Evolutionary conservation across 2,888 invertebrate species (phyloP).

Genomic region (Apomyelois bistriatella): DNA sequence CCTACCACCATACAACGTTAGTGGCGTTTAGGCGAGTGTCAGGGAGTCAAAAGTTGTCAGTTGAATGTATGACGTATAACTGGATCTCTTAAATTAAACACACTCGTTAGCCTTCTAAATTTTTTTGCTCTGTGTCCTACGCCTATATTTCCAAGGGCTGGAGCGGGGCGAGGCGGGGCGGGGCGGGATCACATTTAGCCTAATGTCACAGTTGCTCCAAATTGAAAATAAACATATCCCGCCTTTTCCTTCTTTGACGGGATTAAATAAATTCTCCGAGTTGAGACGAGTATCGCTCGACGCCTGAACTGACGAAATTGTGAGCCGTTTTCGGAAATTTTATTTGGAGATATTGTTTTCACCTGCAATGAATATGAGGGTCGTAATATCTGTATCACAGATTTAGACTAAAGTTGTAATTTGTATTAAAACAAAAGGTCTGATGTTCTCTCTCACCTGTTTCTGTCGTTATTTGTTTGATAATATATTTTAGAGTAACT

Average conservation of each 20-base stretch:
- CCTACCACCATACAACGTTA: too few relatives aligned
- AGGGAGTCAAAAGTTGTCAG: too few relatives aligned
- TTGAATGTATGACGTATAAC: too few relatives aligned
- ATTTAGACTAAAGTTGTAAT: too few relatives aligned
- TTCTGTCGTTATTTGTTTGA: too few relatives aligned
- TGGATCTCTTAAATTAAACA: too few relatives aligned
- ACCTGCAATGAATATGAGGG: neutral
- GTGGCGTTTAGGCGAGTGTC: too few relatives aligned
- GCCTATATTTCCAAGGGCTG: neutral
- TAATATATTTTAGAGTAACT: too few relatives aligned
- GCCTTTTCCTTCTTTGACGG: slow-evolving; percentile 34
- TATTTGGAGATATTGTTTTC: slow-evolving; percentile 11
- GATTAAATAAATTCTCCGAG: slow-evolving; percentile 37
- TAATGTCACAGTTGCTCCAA: slow-evolving; percentile 37
- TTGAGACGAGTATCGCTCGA: slow-evolving; percentile 12
- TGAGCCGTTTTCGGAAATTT: neutral
- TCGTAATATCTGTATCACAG: too few relatives aligned
- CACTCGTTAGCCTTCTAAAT: neutral
- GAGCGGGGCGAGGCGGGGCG: slow-evolving; percentile 18
- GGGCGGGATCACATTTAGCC: slow-evolving; percentile 24
- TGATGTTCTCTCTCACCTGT: too few relatives aligned
- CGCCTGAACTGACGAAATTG: neutral
- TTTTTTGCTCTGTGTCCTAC: neutral
- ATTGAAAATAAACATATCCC: slow-evolving; percentile 52
- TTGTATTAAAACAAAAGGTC: too few relatives aligned